Base-by-base conservation (phyloP, 2,888 invertebrate species). In the Melinaea menophilus region DNA sequence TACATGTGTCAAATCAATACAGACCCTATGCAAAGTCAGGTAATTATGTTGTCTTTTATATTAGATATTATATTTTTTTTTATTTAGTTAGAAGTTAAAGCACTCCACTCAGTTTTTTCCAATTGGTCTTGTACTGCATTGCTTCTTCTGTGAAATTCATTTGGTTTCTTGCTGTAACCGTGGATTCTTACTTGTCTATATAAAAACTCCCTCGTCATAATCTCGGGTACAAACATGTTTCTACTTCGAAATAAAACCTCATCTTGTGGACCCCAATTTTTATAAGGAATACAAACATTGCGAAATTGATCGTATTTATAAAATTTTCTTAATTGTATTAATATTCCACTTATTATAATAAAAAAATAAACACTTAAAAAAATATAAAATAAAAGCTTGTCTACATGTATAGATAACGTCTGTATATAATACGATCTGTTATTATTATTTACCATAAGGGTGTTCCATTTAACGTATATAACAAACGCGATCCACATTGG, bases 1-100 rank as follows among this genome's bases (percentile, higher is more conserved):
- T 98, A 97, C 88, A 97, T 97, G 97, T 98, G 97, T 86, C 97
- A 98, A 90, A 94, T 98, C 78, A 98, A 98, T 90, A 97, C 97
- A 31, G 96, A 97, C 86, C 98, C 97, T 0, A 97, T 97, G 97
- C 95, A 96, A 86, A 96, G 96, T 84, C 97, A 97, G 94, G 96
- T 97, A 89, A 86, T 69, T 77, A 77, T 72, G 47, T 59, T 62
- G 56, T 51, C 22, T 9, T 3, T 11, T 31, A 31, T 51, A 31
- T 31, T 51, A 31, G 9, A 51, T 22, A 31, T 51, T 51, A 31
- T 31, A 51, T 3, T 11, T 31, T 31, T n/a, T 51, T 51, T 31
- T 31, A n/a, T 55, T 58, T 61, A 86, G 68, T 85, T 85, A 4
- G 82, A 85, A 0, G 80, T 80, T 48, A 79, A 74, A 55, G 77